phyloP scores from a whole-genome alignment of 2,888 invertebrate genomes.

The Chorisops tibialis region DNA sequence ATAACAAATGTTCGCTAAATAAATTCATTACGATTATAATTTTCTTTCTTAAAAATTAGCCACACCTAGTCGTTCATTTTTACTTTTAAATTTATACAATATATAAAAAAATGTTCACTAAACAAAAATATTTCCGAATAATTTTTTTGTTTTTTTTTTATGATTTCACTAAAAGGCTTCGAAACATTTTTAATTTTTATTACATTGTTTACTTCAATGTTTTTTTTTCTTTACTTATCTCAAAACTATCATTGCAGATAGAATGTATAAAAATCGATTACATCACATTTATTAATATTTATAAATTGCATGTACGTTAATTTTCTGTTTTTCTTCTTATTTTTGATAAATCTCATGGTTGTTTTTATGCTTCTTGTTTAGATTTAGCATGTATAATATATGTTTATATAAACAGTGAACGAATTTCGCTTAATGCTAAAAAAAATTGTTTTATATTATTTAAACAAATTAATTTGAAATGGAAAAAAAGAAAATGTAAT shows the following conservation, averaged over 20 bases:
- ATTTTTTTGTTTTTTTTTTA: no score
- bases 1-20: no score
- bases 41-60: no score
- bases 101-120: no score
- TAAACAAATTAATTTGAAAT: background rate
- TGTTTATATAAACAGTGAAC: conserved; percentile 15
- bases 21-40: no score
- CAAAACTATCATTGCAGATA: conserved; percentile 16
- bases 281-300: conserved; percentile 23
- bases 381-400: no score
- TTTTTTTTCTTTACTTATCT: conserved; percentile 13
- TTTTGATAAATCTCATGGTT: conserved; percentile 3
- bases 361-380: no score
- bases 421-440: background rate
- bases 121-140: no score
- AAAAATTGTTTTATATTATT: background rate
- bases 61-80: no score
- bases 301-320: conserved; percentile 12
- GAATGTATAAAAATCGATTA: conserved; percentile 28
- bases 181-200: conserved; percentile 11
- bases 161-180: conserved; percentile 21
- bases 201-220: background rate
- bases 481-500: background rate
- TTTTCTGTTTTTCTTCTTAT: background rate
- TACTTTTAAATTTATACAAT: no score